Conservation (phyloP, 2,888 invertebrate genomes). For the Nezara viridula region DNA sequence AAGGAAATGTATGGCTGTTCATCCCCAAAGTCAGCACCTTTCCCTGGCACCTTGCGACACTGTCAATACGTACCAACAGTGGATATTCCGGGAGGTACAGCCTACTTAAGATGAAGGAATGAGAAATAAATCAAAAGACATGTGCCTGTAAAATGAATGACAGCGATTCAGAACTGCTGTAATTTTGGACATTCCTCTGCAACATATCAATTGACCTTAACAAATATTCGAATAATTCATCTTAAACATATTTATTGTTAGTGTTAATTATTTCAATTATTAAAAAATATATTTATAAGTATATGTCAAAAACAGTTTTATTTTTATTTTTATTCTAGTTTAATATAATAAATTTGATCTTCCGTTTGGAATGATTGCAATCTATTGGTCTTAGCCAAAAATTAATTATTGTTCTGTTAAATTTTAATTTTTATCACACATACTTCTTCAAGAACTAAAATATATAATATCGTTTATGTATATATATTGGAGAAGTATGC, state of each 20-base stretch:
- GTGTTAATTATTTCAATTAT: not conserved
- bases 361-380: not conserved
- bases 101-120: constrained; percentile 72
- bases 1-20: constrained; percentile 86
- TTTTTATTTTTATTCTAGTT: not conserved
- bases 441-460: no score
- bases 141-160: not conserved
- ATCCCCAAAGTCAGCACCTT: constrained; percentile 84
- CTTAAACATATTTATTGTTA: not conserved
- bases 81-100: constrained; percentile 84
- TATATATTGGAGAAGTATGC: not conserved
- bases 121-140: not conserved
- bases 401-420: not conserved
- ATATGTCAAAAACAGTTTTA: not conserved
- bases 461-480: no score
- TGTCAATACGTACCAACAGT: constrained; percentile 89
- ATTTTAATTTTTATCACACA: not conserved
- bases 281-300: not conserved
- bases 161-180: not conserved
- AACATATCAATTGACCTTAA: not conserved
- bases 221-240: not conserved
- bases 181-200: not conserved
- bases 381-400: not conserved
- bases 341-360: not conserved
- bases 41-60: constrained; percentile 87